phyloP scores from a whole-genome alignment of 1,140 invertebrate genomes.

The Agraylea sexmaculata region DNA sequence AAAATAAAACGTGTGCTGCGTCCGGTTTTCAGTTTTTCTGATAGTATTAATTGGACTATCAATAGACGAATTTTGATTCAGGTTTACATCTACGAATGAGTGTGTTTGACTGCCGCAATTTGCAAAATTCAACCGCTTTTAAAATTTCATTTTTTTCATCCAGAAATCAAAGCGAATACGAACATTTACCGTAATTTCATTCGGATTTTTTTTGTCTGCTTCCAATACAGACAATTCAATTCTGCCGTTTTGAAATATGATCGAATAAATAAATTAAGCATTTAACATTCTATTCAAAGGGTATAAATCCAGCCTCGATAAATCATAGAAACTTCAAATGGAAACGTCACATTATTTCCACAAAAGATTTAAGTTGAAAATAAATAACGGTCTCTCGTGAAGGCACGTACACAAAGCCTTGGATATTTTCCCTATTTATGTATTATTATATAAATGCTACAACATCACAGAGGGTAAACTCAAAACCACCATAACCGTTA shows the following conservation, averaged over 20 bases:
- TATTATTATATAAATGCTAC: conserved; percentile 3
- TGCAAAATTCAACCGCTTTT: not conserved
- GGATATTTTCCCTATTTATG: conserved; percentile 10
- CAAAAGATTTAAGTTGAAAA: conserved; percentile 24
- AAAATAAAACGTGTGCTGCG: no score
- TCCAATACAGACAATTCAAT: conserved; percentile 6
- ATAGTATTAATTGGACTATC: no score
- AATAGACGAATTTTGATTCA: no score
- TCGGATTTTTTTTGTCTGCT: not conserved
- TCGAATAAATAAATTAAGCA: no score
- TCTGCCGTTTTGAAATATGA: no score
- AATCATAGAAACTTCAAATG: conserved; percentile 22
- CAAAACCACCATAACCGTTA: conserved; percentile 1
- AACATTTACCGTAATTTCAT: not conserved
- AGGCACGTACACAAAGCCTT: conserved; percentile 12
- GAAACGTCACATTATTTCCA: conserved; percentile 23
- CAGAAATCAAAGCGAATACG: not conserved
- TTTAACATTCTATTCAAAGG: conserved; percentile 19
- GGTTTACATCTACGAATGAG: no score
- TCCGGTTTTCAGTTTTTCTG: no score
- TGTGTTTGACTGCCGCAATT: no score
- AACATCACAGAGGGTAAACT: conserved; percentile 7
- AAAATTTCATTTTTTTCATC: not conserved
- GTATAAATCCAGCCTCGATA: conserved; percentile 21
- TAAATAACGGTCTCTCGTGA: conserved; percentile 20